These are phyloP conservation scores for Pseudochromis fuscus DNA, from an alignment of 2,797 vertebrate genomes.

Conservation along the genomic window DNA sequence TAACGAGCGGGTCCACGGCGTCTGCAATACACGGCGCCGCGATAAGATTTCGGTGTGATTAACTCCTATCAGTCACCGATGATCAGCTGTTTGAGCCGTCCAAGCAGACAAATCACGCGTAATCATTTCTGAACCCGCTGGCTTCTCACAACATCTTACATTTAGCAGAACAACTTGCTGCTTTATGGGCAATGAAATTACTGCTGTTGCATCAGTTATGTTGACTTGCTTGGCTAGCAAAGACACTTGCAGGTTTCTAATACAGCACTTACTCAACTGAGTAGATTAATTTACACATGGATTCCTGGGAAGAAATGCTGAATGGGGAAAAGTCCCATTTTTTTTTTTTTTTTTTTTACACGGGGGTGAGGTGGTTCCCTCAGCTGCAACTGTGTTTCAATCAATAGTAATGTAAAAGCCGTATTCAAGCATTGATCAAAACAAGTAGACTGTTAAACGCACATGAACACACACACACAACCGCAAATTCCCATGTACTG, in stretches of 20 bases:
- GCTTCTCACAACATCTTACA: constrained; percentile 40
- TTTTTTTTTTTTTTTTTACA: constrained; percentile 49
- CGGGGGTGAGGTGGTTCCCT: constrained; percentile 48
- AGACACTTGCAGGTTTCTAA: constrained; percentile 68
- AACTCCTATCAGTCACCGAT: constrained; percentile 70
- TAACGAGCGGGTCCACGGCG: constrained; percentile 59
- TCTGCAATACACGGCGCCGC: constrained; percentile 50
- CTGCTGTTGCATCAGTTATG: constrained; percentile 66
- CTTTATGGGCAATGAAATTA: constrained; percentile 66
- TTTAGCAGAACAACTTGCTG: constrained; percentile 52
- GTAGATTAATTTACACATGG: constrained; percentile 80
- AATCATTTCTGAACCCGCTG: constrained; percentile 47
- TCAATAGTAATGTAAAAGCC: constrained; percentile 59
- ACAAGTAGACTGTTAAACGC: constrained; percentile 25
- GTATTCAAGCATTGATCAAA: constrained; percentile 50
- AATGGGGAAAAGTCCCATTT: constrained; percentile 66
- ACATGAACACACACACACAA: constrained; percentile 24
- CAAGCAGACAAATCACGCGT: constrained; percentile 65
- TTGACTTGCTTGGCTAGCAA: constrained; percentile 72
- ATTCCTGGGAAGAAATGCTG: constrained; percentile 79
- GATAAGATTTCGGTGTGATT: constrained; percentile 80
- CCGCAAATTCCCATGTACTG: background rate
- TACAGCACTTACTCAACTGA: constrained; percentile 75
- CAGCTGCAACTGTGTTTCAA: constrained; percentile 40
- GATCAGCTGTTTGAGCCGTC: constrained; percentile 71